Evolutionary conservation across 2,113 vertebrate species (phyloP), one percentile per base, ranked within the genome.

Genomic region (Xiphorhynchus elegans): DNA sequence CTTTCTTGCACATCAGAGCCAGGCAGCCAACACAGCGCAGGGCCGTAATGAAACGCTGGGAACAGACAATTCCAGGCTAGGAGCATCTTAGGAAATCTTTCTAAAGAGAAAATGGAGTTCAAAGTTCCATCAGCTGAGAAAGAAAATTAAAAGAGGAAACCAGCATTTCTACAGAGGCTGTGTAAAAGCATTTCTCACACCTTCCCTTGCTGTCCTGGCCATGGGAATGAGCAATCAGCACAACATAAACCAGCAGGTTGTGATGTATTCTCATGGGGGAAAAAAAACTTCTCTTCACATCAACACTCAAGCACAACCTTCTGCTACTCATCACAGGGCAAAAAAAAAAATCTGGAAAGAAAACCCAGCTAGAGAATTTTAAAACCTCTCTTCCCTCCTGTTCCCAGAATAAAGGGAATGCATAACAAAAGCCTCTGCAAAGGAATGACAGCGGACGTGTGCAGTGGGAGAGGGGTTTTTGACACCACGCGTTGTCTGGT

Each of bases 401-500:
- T 50, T 86, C 26, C 15, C 49, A 58, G 46, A 70, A 63, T 66
- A 63, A 72, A 70, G 37, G 23, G 64, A 29, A 89, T 70, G 40
- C 59, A 52, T 53, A 50, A 93, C 79, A 95, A 94, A 84, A 67
- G 39, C 11, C 5, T 44, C 59, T 70, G 53, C 55, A 23, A 39
- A 63, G 92, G 90, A 94, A 95, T 89, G 93, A 49, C 66, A 66
- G 79, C 0, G 2, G 77, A 67, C 50, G 6, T 81, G 90, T 72
- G 93, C 40, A 52, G 50, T 53, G 6, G 80, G 85, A 94, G 76
- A 26, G 24, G 26, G 23, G 29, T 2, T 91, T 76, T 35, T 17
- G 79, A 6, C 81, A 40, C 23, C 29, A 4, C 0, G 3, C 1
- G 3, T 39, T 85, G 58, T 19, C 42, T 2, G 0, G 23, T 15